phyloP scores from a whole-genome alignment of 2,888 invertebrate species.

The Perizoma affinitatum region DNA sequence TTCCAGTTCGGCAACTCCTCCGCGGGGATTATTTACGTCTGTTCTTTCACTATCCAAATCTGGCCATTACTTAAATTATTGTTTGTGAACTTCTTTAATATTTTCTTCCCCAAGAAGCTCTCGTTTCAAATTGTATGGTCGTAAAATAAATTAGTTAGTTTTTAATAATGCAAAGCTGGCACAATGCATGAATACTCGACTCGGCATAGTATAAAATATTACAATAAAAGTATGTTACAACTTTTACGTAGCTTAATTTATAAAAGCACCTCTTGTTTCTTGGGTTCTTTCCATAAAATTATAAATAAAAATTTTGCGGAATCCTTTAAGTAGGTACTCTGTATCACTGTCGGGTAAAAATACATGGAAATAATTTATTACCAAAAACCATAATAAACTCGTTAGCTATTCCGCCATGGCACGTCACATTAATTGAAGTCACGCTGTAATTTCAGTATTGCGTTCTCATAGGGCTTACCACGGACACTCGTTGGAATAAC shows the following conservation, averaged over 20 bases:
- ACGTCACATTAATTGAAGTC: slow-evolving; percentile 41
- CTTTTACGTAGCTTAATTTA: slow-evolving; percentile 19
- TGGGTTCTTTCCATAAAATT: slow-evolving; percentile 23
- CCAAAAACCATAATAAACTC: slow-evolving; percentile 38
- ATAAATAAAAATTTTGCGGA: slow-evolving; percentile 26
- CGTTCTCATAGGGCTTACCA: slow-evolving; percentile 27
- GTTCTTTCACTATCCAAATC: slow-evolving; percentile 34
- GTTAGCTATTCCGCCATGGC: slow-evolving; percentile 37
- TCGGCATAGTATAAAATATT: slow-evolving; percentile 5
- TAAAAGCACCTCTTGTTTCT: slow-evolving; percentile 25
- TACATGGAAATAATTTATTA: slow-evolving; percentile 36
- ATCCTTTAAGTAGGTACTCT: slow-evolving; percentile 16
- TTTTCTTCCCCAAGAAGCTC: slow-evolving; percentile 5
- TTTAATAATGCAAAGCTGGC: slow-evolving; percentile 9
- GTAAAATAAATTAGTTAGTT: slow-evolving; percentile 7
- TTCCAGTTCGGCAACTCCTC: slow-evolving; percentile 37
- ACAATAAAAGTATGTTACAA: slow-evolving; percentile 9
- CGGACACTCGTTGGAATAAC: slow-evolving; percentile 27
- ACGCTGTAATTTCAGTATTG: slow-evolving; percentile 36
- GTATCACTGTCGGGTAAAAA: slow-evolving; percentile 25
- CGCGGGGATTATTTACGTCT: slow-evolving; percentile 33
- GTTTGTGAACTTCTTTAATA: slow-evolving; percentile 29
- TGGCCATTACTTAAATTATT: slow-evolving; percentile 33
- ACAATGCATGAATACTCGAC: slow-evolving; percentile 3
- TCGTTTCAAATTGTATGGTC: background rate